These are phyloP conservation scores for Galemys pyrenaicus DNA, from an alignment of 2,113 vertebrate genomes.

Conservation along the genomic window DNA sequence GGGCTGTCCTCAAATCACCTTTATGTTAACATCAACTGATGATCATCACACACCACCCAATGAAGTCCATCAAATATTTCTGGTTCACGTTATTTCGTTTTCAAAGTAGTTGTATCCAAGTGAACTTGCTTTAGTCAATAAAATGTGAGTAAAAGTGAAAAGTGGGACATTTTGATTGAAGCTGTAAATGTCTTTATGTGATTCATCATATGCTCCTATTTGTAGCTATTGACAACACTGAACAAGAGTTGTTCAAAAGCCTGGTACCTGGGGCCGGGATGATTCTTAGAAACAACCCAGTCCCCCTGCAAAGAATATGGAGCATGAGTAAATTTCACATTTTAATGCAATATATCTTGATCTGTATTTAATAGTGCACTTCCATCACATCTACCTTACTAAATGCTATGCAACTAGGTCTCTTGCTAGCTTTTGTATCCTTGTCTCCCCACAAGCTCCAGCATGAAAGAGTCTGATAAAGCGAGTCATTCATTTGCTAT, in stretches of 20 bases:
- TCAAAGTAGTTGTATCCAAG: neutral
- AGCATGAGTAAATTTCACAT: neutral
- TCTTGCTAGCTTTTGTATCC: neutral
- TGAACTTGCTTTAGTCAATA: neutral
- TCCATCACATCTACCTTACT: neutral
- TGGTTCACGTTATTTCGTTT: neutral
- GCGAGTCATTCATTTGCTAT: neutral
- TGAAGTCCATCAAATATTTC: neutral
- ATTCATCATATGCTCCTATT: neutral
- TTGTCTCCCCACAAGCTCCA: neutral
- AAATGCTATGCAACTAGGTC: neutral
- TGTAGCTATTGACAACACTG: neutral
- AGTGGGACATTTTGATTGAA: neutral
- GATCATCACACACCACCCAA: neutral
- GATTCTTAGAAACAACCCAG: neutral
- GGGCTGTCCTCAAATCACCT: neutral
- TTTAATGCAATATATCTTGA: neutral
- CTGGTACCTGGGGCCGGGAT: no score
- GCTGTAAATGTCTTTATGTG: neutral
- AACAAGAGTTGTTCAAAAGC: neutral
- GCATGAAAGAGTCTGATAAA: neutral
- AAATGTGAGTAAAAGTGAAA: slow-evolving; percentile 17
- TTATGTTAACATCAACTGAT: neutral
- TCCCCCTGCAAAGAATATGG: neutral
- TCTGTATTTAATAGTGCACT: neutral